Percentiles rank a stretch among this genome's conserved stretches.
Evolutionary conservation across 2,888 invertebrate species (phyloP).

Genomic region (Operophtera brumata): DNA sequence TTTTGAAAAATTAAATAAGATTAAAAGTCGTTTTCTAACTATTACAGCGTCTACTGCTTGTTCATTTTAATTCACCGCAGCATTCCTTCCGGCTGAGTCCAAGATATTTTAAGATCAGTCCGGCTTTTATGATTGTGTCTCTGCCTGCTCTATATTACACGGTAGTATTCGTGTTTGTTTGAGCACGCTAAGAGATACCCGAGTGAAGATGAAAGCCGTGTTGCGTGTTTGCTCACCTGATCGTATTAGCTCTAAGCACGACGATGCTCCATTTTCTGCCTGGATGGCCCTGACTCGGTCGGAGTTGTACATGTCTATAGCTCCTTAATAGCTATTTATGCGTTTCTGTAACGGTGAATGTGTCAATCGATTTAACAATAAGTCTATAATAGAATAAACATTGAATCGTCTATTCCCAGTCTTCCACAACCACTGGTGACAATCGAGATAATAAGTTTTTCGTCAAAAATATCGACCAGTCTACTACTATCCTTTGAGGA

Average conservation of each 20-base stretch:
- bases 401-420: neutral
- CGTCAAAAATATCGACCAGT: too few species aligned
- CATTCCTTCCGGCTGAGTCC: neutral
- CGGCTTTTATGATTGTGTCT: neutral
- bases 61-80: too few species aligned
- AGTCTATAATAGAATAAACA: neutral
- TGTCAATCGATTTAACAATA: conserved; percentile 43
- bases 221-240: conserved; percentile 76
- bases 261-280: conserved; percentile 73
- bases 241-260: conserved; percentile 76
- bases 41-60: too few species aligned
- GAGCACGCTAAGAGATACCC: conserved; percentile 57
- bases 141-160: conserved; percentile 1
- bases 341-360: conserved; percentile 49
- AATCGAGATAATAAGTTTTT: too few species aligned
- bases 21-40: too few species aligned
- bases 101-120: neutral
- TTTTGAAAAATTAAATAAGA: too few species aligned
- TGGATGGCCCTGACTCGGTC: conserved; percentile 67
- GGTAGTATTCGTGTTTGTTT: conserved; percentile 36
- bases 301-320: conserved; percentile 64
- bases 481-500: too few species aligned
- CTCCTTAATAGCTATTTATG: conserved; percentile 65
- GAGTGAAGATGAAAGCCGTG: conserved; percentile 77
- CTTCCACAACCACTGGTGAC: neutral